Conservation (phyloP, 2,888 invertebrate genomes). For the Cepaea hortensis region DNA sequence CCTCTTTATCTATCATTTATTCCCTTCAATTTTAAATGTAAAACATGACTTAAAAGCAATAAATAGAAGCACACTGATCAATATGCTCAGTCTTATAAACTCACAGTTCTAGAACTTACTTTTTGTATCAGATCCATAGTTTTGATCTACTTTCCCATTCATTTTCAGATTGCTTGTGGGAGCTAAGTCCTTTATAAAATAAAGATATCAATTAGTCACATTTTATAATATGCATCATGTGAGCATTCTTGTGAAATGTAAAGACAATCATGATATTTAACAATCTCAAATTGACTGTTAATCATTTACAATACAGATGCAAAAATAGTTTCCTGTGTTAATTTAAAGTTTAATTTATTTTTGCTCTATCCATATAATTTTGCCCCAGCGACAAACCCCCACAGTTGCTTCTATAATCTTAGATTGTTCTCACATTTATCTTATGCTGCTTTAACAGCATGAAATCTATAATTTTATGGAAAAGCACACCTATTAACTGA, state of each 20-base stretch:
- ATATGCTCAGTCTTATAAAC: background rate
- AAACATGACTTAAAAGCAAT: no score
- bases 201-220: background rate
- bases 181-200: background rate
- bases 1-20: no score
- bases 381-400: no score
- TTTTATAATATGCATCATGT: background rate
- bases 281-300: background rate
- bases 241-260: background rate
- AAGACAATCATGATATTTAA: background rate
- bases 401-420: no score
- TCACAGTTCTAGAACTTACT: background rate
- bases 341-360: background rate
- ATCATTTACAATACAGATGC: background rate
- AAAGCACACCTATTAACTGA: no score
- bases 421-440: no score
- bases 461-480: no score
- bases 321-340: background rate
- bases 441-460: no score
- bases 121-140: background rate
- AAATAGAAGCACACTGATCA: background rate
- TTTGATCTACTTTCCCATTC: background rate
- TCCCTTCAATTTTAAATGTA: no score
- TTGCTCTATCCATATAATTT: background rate
- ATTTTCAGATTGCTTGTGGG: background rate